A percentile compares a stretch with the other conserved stretches of the same genome.
Evolutionary conservation across 2,113 vertebrate species (phyloP).

Genomic region (Pseudorhombus dupliciocellatus): DNA sequence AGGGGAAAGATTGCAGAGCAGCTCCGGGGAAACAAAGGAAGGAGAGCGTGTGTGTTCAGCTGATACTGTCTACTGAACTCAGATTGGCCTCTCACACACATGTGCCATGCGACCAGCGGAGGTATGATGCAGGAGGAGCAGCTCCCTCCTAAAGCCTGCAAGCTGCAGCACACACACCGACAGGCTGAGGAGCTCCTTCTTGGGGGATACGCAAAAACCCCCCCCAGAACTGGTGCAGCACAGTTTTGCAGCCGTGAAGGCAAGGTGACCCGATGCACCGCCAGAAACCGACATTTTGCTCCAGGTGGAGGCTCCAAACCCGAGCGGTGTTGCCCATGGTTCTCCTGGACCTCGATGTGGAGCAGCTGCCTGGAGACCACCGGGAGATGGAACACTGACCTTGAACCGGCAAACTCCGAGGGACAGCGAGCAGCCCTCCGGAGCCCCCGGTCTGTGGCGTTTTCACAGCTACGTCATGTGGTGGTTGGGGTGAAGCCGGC

Average conservation of each 20-base stretch:
- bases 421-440: constrained; percentile 36
- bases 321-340: constrained; percentile 19
- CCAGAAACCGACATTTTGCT: constrained; percentile 25
- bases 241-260: constrained; percentile 57
- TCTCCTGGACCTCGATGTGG: constrained; percentile 24
- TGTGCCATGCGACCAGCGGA: constrained; percentile 20
- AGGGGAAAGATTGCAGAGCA: constrained; percentile 3
- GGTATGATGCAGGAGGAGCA: constrained; percentile 42
- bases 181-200: constrained; percentile 20
- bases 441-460: constrained; percentile 40
- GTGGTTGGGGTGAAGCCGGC: constrained; percentile 33
- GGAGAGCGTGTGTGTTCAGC: constrained; percentile 16
- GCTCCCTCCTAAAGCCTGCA: constrained; percentile 7
- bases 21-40: constrained; percentile 26
- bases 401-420: constrained; percentile 66
- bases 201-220: constrained; percentile 12
- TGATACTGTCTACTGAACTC: constrained; percentile 51
- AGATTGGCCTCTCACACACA: constrained; percentile 40
- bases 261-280: constrained; percentile 74
- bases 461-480: constrained; percentile 63
- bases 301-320: constrained; percentile 16
- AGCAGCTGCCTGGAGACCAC: constrained; percentile 49
- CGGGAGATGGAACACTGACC: constrained; percentile 72
- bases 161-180: constrained; percentile 9
- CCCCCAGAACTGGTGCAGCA: constrained; percentile 56